Base-by-base conservation (phyloP, 2,888 invertebrate genomes). In the Julus scanicus region DNA sequence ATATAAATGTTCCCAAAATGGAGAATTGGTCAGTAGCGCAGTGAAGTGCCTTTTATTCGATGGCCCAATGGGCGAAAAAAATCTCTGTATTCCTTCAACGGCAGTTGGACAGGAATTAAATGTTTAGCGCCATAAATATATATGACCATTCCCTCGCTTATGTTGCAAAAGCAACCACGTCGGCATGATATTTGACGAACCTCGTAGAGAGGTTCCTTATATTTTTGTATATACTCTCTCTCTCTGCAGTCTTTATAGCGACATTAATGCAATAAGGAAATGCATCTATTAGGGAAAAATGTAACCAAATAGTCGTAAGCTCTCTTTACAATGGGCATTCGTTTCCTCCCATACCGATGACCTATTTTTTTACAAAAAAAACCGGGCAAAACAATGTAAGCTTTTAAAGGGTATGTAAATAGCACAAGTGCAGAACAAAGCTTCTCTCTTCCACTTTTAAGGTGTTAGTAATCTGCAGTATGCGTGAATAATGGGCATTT, bases 1-100 rank as follows among this genome's bases (percentile, higher is more conserved):
- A 20, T 63, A 63, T 6, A 63, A 20, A 15, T 20, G 6, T 20
- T 63, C 63, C 63, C n/a, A 20, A 6, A 20, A 63, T 20, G 20
- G 63, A n/a, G 63, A 63, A n/a, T 63, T 6, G 63, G 20, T 20
- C 20, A n/a, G 63, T 20, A 63, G 63, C 63, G 63, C 63, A 63
- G 63, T 63, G 63, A 63, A 63, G 63, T 63, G 63, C 20, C 63
- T 63, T 63, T 63, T 63, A 63, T 63, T 63, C 63, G 63, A 63
- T 20, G 63, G 63, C 20, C 63, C 63, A 20, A 9, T 63, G 6
- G 63, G n/a, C 17, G n/a, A 20, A 8, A 63, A 63, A 63, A 63
- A 63, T 20, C 20, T 4, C 6, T 0, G 63, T 63, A 20, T 20
- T 63, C 20, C 63, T 63, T 6, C n/a, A 8, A 20, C 0, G 20